Evolutionary conservation across 53 echinoderm and acorn worm species (phyloP).

Genomic region (Astropecten irregularis): DNA sequence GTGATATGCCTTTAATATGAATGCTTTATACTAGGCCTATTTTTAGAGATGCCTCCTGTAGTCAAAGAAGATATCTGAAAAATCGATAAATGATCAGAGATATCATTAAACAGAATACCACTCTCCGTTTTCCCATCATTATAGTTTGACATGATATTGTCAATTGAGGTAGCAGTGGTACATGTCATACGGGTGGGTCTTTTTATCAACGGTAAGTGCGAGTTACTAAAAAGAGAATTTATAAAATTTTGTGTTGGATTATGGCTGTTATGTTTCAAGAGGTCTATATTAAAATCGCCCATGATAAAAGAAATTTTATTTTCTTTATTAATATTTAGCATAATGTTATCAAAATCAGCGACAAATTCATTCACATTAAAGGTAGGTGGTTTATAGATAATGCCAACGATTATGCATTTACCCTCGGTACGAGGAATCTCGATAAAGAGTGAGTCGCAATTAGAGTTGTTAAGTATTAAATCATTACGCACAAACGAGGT

Average conservation of each 20-base stretch:
- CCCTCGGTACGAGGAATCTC: not conserved
- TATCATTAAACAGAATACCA: conserved; percentile 3
- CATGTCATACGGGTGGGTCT: no score
- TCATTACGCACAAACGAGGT: not conserved
- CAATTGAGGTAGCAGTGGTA: no score
- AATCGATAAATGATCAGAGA: not conserved
- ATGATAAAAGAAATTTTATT: no score
- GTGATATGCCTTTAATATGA: not conserved
- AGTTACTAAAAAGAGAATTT: no score
- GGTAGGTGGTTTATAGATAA: conserved; percentile 11
- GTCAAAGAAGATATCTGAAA: not conserved
- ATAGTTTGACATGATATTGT: conserved; percentile 14
- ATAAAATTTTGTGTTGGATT: conserved; percentile 1
- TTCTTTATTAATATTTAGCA: no score
- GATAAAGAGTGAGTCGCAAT: conserved; percentile 23
- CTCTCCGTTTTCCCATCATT: not conserved
- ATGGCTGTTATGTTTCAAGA: not conserved
- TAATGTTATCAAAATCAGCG: not conserved
- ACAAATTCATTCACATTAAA: conserved; percentile 4
- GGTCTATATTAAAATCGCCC: conserved; percentile 26
- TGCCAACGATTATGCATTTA: conserved; percentile 6
- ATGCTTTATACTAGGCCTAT: no score
- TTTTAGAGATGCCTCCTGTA: not conserved
- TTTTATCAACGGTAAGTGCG: no score
- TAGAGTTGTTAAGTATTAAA: not conserved